Evolutionary conservation across 1,140 invertebrate genomes (phyloP).

Genomic region (Liolophura sinensis): DNA sequence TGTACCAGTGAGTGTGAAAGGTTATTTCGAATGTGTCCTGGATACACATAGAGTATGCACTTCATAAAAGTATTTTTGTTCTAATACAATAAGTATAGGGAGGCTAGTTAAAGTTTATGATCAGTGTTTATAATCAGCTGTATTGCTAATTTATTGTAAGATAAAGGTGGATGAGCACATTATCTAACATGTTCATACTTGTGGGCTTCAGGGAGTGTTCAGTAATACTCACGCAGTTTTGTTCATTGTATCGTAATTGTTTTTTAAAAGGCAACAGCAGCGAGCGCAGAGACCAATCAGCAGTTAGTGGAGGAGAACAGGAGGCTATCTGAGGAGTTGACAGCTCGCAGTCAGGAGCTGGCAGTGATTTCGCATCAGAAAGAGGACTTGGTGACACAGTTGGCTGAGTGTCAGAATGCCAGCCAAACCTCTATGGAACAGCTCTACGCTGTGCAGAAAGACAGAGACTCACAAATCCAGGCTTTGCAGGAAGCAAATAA

Average conservation of each 20-base stretch:
- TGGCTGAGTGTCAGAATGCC: constrained; percentile 45
- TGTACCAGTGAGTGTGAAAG: too few species aligned
- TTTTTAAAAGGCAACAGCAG: constrained; percentile 26
- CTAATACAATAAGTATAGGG: too few species aligned
- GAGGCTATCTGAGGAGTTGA: constrained; percentile 35
- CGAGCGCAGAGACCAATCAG: constrained; percentile 45
- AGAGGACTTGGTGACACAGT: constrained; percentile 45
- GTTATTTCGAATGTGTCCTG: too few species aligned
- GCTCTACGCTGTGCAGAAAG: constrained; percentile 40
- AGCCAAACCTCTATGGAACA: constrained; percentile 35
- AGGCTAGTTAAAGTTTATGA: too few species aligned
- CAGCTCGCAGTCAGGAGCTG: constrained; percentile 33
- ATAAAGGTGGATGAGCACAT: too few species aligned
- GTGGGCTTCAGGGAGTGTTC: not conserved
- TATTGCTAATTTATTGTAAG: too few species aligned
- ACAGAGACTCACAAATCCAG: constrained; percentile 47
- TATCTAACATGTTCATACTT: too few species aligned
- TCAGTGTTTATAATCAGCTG: too few species aligned
- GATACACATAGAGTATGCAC: too few species aligned
- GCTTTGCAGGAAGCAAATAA: constrained; percentile 48
- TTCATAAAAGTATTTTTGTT: too few species aligned
- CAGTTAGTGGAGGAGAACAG: constrained; percentile 47
- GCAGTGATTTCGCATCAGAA: constrained; percentile 28
- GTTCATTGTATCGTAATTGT: too few species aligned
- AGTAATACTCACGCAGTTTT: not conserved